Evolutionary conservation across 2,797 vertebrate species (phyloP).

Genomic region (Paedocypris micromegethes): DNA sequence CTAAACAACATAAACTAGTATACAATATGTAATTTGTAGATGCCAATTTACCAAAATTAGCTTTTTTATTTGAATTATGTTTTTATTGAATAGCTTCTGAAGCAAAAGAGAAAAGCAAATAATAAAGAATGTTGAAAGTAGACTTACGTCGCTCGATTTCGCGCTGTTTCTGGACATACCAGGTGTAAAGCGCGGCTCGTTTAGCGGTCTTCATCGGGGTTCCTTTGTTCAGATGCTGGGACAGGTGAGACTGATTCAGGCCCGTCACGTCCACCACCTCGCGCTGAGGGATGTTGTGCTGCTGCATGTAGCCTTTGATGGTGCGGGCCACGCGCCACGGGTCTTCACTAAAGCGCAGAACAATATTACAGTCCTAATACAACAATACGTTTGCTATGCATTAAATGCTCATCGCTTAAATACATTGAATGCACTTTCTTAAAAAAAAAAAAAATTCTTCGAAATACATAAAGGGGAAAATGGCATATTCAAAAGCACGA

Average conservation of each 20-base stretch:
- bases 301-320: conserved; percentile 99
- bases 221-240: conserved; percentile 98
- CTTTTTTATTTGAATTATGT: too few species aligned
- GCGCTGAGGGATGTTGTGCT: conserved; percentile 97
- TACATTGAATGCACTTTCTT: too few species aligned
- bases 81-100: too few species aligned
- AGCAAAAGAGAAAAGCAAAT: background rate
- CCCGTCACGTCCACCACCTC: conserved; percentile 97
- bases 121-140: conserved; percentile 54
- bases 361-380: too few species aligned
- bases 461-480: too few species aligned
- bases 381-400: too few species aligned
- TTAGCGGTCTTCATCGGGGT: conserved; percentile 99
- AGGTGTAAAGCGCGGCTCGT: conserved; percentile 93
- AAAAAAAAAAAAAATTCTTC: too few species aligned
- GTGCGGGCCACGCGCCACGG: conserved; percentile 97
- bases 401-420: too few species aligned
- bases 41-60: too few species aligned
- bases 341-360: conserved; percentile 67
- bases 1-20: too few species aligned
- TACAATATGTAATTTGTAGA: too few species aligned
- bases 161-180: conserved; percentile 97
- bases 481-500: too few species aligned
- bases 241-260: conserved; percentile 97
- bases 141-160: conserved; percentile 98